A percentile compares a stretch with the other conserved stretches of the same genome.
Conservation (phyloP, 2,797 vertebrate genomes). For the Hippoglossus hippoglossus region DNA sequence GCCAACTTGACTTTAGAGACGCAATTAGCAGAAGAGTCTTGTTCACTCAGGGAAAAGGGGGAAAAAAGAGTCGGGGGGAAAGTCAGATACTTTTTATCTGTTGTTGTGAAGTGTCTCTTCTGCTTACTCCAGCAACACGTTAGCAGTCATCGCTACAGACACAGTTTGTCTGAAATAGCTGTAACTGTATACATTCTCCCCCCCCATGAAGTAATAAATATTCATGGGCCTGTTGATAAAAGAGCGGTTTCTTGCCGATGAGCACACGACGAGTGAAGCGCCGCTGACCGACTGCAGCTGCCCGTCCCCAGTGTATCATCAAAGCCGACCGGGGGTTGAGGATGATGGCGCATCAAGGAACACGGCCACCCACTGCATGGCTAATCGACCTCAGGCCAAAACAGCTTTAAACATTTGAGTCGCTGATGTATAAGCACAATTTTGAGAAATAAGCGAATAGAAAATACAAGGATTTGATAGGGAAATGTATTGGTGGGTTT, state of each 20-base stretch:
- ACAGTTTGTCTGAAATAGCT: conserved; percentile 51
- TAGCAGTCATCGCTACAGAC: conserved; percentile 36
- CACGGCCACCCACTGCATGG: conserved; percentile 53
- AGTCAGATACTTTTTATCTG: too few relatives aligned
- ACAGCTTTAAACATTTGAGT: too few relatives aligned
- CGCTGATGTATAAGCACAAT: not conserved
- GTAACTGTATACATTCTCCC: conserved; percentile 24
- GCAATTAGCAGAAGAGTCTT: not conserved
- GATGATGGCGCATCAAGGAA: conserved; percentile 35
- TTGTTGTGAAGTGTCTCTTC: conserved; percentile 9
- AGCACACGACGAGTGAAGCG: conserved; percentile 48
- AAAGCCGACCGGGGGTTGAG: conserved; percentile 54
- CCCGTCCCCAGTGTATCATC: conserved; percentile 65
- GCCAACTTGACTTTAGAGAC: not conserved
- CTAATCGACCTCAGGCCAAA: conserved; percentile 50
- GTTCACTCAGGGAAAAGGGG: not conserved
- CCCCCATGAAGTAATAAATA: conserved; percentile 61
- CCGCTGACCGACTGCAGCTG: conserved; percentile 50
- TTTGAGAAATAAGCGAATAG: not conserved
- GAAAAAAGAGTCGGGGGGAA: too few relatives aligned
- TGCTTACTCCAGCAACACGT: conserved; percentile 22
- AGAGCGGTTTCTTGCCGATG: conserved; percentile 40
- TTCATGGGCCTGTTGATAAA: conserved; percentile 65
- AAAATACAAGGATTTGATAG: not conserved
- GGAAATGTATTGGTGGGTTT: not conserved